Evolutionary conservation across 2,888 invertebrate species (phyloP).

Genomic region (Drosophila stalkeri): DNA sequence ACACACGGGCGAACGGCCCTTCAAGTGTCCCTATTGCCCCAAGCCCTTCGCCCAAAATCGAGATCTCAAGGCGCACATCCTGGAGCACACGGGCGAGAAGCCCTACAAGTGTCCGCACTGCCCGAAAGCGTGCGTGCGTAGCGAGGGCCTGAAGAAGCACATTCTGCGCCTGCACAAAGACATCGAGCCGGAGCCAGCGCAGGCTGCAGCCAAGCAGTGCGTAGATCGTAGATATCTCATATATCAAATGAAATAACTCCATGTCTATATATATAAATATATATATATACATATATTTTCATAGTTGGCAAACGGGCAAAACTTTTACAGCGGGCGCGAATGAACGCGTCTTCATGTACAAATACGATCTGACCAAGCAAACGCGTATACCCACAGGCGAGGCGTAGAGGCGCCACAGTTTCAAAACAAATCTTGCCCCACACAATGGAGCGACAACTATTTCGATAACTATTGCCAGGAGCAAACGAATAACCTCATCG

Average conservation of each 20-base stretch:
- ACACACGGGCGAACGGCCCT: constrained; percentile 54
- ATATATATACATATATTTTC: neutral
- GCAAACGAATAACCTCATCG: constrained; percentile 2
- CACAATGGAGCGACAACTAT: constrained; percentile 7
- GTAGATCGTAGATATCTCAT: constrained; percentile 3
- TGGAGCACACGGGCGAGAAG: constrained; percentile 55
- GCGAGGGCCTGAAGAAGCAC: constrained; percentile 52
- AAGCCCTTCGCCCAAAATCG: constrained; percentile 57
- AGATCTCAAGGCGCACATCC: constrained; percentile 56
- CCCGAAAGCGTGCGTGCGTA: constrained; percentile 54
- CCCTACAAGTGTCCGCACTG: constrained; percentile 56
- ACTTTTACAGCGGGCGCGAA: constrained; percentile 39
- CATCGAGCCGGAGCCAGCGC: constrained; percentile 38
- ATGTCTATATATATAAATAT: neutral
- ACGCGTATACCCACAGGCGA: constrained; percentile 47
- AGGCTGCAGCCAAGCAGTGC: constrained; percentile 26
- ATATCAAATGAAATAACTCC: neutral
- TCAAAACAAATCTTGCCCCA: neutral
- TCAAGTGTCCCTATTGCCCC: constrained; percentile 53
- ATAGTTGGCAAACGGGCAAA: constrained; percentile 48
- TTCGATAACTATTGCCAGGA: neutral
- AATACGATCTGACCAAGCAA: constrained; percentile 49
- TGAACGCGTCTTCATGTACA: constrained; percentile 46
- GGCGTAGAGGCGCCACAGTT: constrained; percentile 32
- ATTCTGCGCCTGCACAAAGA: constrained; percentile 53